Base-by-base conservation (phyloP, 2,888 invertebrate species). In the Amblyjoppa proteus region DNA sequence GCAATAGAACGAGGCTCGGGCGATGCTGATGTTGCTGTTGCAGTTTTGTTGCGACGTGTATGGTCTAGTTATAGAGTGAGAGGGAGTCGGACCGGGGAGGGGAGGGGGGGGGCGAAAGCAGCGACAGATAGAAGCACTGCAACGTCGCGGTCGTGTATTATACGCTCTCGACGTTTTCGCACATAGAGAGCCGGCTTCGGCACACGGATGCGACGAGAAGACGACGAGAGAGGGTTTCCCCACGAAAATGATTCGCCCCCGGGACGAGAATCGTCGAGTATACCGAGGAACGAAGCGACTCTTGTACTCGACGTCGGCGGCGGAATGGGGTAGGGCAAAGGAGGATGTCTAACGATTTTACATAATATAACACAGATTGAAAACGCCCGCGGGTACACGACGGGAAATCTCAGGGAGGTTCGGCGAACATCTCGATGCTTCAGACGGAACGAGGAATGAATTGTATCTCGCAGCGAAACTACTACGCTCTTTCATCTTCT, bases 321-420 rank as follows among this genome's bases (percentile, higher is more conserved):
- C 51, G 68, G 68, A n/a, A 74, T 56, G 81, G 76, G 61, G 49
- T n/a, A 2, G 25, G 38, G 68, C 49, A 25, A 69, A 83, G 76
- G 85, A 87, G 87, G 85, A 88, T 34, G 80, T 89, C 89, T 89
- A 88, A 90, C 89, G 89, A 89, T 90, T 90, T 90, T 89, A 89
- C 90, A 91, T 89, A 90, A 90, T 88, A 85, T 83, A 85, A 88
- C 89, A 89, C 89, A 90, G 91, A 90, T 90, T 90, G 90, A 90
- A 89, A 87, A 87, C 81, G 85, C 85, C 85, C 80, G 73, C 73
- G 80, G 85, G 85, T 56, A 85, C 71, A 53, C 31, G 58, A 75
- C 66, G 34, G 31, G 71, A 45, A 68, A 58, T 70, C 31, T 53
- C 38, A 4, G 68, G 13, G n/a, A 61, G 25, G 25, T n/a, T 68